phyloP scores from a whole-genome alignment of 2,888 invertebrate species.

The Tenodera sinensis region DNA sequence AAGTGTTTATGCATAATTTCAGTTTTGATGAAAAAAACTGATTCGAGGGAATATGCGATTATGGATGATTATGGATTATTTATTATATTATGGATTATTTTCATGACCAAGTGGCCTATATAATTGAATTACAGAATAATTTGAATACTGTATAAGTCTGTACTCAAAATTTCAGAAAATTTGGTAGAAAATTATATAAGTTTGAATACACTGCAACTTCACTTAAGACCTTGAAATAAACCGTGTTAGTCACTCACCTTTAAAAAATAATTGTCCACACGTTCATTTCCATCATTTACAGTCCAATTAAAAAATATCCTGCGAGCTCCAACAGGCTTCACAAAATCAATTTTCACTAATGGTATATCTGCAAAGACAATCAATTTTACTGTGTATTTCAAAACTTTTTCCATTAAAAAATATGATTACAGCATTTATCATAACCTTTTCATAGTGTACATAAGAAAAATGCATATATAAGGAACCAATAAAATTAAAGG shows the following conservation, averaged over 20 bases:
- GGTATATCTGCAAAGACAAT: conserved; percentile 47
- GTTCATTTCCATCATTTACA: conserved; percentile 69
- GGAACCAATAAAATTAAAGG: too few relatives aligned
- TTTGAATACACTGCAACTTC: too few relatives aligned
- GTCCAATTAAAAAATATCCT: conserved; percentile 83
- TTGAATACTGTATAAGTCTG: too few relatives aligned
- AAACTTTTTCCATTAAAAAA: background rate
- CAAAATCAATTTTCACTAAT: conserved; percentile 64
- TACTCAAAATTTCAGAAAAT: too few relatives aligned
- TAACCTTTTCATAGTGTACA: background rate
- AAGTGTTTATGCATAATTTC: too few relatives aligned
- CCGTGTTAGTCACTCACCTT: conserved; percentile 38
- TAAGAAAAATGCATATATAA: background rate
- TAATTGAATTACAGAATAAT: too few relatives aligned
- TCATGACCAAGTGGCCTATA: too few relatives aligned
- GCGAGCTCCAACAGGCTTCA: conserved; percentile 69
- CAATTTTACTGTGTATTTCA: background rate
- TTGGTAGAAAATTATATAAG: too few relatives aligned
- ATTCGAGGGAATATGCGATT: too few relatives aligned
- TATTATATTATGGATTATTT: too few relatives aligned
- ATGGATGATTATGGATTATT: too few relatives aligned
- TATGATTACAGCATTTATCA: background rate
- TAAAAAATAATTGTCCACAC: conserved; percentile 57
- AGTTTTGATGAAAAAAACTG: too few relatives aligned
- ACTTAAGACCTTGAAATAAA: background rate